Evolutionary conservation across 2,888 invertebrate genomes (phyloP), one percentile per base, ranked within the genome.

Genomic region (Myathropa florea): DNA sequence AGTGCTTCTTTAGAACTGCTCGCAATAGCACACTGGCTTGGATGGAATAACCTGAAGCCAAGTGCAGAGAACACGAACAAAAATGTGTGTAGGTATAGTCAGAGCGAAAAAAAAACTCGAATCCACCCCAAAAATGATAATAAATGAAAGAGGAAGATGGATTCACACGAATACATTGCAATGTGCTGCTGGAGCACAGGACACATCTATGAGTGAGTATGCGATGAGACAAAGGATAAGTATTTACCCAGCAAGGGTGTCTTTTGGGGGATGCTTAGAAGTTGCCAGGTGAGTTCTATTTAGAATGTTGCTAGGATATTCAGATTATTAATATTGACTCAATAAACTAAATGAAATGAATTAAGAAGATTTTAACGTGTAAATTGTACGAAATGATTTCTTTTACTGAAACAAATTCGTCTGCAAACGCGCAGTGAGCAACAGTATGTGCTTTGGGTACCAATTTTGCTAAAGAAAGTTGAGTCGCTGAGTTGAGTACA

Each of bases 81-180:
- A 64, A 64, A 71, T 59, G 65, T 71, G 57, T 67, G 65, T 55
- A 23, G 64, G 65, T 46, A 46, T 24, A 60, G 57, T 39, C 23
- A 23, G 46, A 59, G 55, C 24, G 73, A 1, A 61, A 76, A 68
- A 28, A 73, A 68, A 46, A 63, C 36, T 57, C 12, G 55, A 81
- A 71, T 83, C 87, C 87, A 87, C 87, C 87, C 87, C 83, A 83
- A 87, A 81, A 85, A 77, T 83, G 85, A 83, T 80, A 88, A 73
- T 60, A 77, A 46, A 71, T 71, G 30, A 60, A 64, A 70, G 75
- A 70, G 76, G 59, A 76, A 46, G 64, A 68, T 36, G 24, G 46
- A 26, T n/a, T 28, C 33, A 73, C 57, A 57, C 57, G 57, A 73
- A 39, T 24, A 55, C 28, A 80, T 21, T 1, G 30, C 30, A 30